Percentiles rank a stretch among this genome's conserved stretches.
phyloP scores from a whole-genome alignment of 2,888 invertebrate genomes.

The Apantesis nais region DNA sequence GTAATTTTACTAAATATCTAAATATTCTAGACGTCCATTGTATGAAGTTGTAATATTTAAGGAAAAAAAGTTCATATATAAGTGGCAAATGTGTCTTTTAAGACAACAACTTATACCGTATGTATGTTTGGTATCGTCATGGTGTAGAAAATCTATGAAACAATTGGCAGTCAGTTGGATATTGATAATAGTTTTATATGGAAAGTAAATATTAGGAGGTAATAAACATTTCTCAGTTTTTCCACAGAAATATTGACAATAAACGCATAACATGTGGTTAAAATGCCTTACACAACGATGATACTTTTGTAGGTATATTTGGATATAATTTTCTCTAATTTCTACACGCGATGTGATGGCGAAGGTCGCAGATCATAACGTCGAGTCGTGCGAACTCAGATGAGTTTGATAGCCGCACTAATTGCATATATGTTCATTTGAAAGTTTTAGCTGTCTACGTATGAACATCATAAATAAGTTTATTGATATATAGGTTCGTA shows the following conservation, averaged over 20 bases:
- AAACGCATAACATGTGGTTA: constrained; percentile 3
- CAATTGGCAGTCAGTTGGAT: not conserved
- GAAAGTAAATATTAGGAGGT: not conserved
- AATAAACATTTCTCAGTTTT: not conserved
- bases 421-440: not conserved
- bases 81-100: no score
- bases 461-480: not conserved
- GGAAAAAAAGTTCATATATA: no score
- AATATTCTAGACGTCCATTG: no score
- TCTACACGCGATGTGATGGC: constrained; percentile 24
- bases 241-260: not conserved
- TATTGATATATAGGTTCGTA: not conserved
- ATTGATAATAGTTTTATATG: not conserved
- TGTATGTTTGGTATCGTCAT: not conserved
- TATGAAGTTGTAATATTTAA: no score
- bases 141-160: not conserved
- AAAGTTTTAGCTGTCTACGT: not conserved
- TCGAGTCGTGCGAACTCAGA: constrained; percentile 48
- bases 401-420: constrained; percentile 9
- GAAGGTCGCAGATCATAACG: constrained; percentile 40
- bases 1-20: no score
- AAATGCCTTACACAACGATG: not conserved
- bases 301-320: constrained; percentile 13
- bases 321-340: constrained; percentile 38
- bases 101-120: not conserved